Conservation (phyloP, 2,113 vertebrate genomes). For the Channa argus region DNA sequence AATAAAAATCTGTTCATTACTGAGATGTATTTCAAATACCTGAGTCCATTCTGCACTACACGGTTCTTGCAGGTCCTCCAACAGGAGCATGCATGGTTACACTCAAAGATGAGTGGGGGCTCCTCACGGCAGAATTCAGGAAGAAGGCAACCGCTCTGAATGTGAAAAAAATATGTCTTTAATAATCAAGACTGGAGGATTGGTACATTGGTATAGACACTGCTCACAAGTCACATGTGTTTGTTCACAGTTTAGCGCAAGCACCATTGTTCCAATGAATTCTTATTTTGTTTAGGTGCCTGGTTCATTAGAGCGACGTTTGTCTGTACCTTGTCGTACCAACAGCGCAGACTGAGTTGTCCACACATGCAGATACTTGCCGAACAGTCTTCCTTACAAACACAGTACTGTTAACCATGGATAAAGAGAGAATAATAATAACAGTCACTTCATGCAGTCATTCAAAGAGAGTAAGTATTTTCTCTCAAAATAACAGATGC, state of each 20-base stretch:
- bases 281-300: background rate
- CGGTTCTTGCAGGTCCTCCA: conserved; percentile 96
- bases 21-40: conserved; percentile 67
- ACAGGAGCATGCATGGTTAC: conserved; percentile 97
- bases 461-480: no score
- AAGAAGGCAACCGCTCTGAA: conserved; percentile 91
- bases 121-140: conserved; percentile 96
- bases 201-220: background rate
- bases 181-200: background rate
- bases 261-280: background rate
- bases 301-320: background rate
- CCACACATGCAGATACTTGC: conserved; percentile 98
- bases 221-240: background rate
- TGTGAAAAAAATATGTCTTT: background rate
- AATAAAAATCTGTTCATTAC: no score
- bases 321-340: conserved; percentile 93
- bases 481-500: background rate
- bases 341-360: conserved; percentile 97
- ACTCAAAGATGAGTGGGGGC: conserved; percentile 96
- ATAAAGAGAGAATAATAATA: background rate
- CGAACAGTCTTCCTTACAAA: conserved; percentile 96
- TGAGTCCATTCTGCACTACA: conserved; percentile 95
- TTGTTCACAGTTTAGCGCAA: background rate
- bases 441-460: background rate
- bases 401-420: conserved; percentile 88